Evolutionary conservation across 1,140 invertebrate species (phyloP).

Genomic region (Hetaerina americana): DNA sequence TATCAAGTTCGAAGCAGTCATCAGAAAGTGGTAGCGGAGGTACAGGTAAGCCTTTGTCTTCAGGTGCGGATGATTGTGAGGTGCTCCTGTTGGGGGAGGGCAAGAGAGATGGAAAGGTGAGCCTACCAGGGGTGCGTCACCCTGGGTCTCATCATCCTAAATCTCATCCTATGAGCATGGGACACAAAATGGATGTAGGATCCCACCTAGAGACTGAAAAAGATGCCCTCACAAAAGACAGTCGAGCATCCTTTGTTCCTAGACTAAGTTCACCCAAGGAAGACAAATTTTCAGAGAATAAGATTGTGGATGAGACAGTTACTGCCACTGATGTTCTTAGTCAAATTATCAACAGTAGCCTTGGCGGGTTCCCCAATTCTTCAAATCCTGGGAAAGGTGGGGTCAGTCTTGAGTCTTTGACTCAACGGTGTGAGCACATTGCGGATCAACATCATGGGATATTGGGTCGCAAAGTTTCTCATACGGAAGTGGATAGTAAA

Average conservation of each 20-base stretch:
- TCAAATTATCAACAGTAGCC: slow-evolving; percentile 30
- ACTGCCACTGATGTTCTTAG: slow-evolving; percentile 34
- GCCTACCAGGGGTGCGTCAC: not conserved
- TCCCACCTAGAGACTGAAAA: not conserved
- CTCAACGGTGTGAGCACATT: not conserved
- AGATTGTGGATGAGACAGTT: slow-evolving; percentile 26
- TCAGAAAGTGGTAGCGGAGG: not conserved
- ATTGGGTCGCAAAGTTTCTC: not conserved
- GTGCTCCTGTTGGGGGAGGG: not conserved
- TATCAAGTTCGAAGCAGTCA: not conserved
- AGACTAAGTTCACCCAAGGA: not conserved
- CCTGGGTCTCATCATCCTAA: not conserved
- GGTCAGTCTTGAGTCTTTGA: not conserved
- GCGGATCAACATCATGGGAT: not conserved
- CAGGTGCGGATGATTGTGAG: not conserved
- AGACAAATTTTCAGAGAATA: not conserved
- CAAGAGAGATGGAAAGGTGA: not conserved
- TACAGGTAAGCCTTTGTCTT: not conserved
- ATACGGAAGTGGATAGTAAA: not conserved
- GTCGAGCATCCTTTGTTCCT: not conserved
- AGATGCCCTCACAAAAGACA: not conserved
- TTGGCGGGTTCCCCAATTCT: not conserved
- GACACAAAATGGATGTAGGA: not conserved
- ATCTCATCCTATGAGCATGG: not conserved
- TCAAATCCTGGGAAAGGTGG: not conserved